Evolutionary conservation across 2,797 vertebrate genomes (phyloP).

Genomic region (Sylvilagus floridanus): DNA sequence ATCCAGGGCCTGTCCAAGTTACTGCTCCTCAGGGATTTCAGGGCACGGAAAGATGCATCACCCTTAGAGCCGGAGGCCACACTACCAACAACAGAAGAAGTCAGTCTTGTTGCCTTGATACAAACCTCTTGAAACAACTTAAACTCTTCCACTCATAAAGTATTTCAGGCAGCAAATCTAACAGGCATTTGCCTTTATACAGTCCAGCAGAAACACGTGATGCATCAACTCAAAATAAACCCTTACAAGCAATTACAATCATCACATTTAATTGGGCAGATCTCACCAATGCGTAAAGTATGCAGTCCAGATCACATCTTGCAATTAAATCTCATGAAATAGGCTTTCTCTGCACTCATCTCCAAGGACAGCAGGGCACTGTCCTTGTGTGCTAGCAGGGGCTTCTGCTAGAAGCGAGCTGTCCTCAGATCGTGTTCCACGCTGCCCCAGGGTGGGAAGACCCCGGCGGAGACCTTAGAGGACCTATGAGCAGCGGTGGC

Average conservation of each 20-base stretch:
- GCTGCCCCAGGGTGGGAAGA: not conserved
- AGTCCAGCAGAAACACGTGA: not conserved
- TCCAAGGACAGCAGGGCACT: not conserved
- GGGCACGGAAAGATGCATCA: no score
- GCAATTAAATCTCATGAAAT: not conserved
- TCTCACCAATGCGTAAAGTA: not conserved
- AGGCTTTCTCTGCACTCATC: not conserved
- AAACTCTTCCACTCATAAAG: not conserved
- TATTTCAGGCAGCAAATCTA: not conserved
- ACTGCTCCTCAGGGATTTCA: not conserved
- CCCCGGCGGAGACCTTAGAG: not conserved
- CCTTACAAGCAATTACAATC: not conserved
- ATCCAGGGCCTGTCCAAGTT: not conserved
- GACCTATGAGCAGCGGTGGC: not conserved
- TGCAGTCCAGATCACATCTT: not conserved
- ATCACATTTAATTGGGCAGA: not conserved
- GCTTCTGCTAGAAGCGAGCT: not conserved
- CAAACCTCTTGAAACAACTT: not conserved
- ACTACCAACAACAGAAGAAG: not conserved
- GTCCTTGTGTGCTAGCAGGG: not conserved
- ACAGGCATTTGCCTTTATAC: not conserved
- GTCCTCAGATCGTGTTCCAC: not conserved
- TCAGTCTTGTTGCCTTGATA: not conserved
- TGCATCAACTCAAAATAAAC: not conserved
- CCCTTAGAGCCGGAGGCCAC: not conserved